Evolutionary conservation across 2,888 invertebrate genomes (phyloP).

Genomic region (Lutraria lutraria): DNA sequence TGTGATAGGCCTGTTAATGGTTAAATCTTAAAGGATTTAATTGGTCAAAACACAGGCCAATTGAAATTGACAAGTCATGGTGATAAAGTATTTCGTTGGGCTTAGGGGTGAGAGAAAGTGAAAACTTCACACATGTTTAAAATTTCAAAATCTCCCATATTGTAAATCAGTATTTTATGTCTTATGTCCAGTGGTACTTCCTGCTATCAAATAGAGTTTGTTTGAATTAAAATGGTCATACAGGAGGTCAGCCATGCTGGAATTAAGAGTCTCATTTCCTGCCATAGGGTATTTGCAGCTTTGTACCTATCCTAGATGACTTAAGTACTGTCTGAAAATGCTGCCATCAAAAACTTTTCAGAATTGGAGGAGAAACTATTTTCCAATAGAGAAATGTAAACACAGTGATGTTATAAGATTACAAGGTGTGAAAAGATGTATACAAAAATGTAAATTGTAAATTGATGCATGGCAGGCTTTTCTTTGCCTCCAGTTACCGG

Average conservation of each 20-base stretch:
- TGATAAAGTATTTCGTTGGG: not conserved
- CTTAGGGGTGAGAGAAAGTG: slow-evolving; percentile 13
- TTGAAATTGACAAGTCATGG: slow-evolving; percentile 10
- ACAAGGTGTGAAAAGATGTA: slow-evolving; percentile 18
- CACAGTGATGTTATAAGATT: not conserved
- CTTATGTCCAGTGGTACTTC: slow-evolving; percentile 41
- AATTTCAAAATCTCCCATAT: slow-evolving; percentile 2
- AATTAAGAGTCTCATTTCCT: slow-evolving; percentile 2
- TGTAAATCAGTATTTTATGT: slow-evolving; percentile 15
- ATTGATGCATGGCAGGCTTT: slow-evolving; percentile 3
- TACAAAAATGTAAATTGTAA: slow-evolving; percentile 21
- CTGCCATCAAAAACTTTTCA: slow-evolving; percentile 10
- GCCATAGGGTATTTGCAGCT: not conserved
- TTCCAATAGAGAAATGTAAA: slow-evolving; percentile 16
- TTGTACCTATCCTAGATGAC: not conserved
- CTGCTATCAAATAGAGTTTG: slow-evolving; percentile 42
- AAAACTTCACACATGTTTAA: slow-evolving; percentile 20
- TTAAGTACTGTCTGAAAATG: not conserved
- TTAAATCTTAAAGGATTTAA: slow-evolving; percentile 10
- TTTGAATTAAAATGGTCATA: slow-evolving; percentile 35
- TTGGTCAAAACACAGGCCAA: slow-evolving; percentile 10
- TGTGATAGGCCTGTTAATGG: not conserved
- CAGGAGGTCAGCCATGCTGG: slow-evolving; percentile 12
- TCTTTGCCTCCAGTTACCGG: not conserved
- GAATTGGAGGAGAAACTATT: slow-evolving; percentile 6